Base-by-base conservation (phyloP, 2,113 vertebrate genomes). In the Xiphias gladius region DNA sequence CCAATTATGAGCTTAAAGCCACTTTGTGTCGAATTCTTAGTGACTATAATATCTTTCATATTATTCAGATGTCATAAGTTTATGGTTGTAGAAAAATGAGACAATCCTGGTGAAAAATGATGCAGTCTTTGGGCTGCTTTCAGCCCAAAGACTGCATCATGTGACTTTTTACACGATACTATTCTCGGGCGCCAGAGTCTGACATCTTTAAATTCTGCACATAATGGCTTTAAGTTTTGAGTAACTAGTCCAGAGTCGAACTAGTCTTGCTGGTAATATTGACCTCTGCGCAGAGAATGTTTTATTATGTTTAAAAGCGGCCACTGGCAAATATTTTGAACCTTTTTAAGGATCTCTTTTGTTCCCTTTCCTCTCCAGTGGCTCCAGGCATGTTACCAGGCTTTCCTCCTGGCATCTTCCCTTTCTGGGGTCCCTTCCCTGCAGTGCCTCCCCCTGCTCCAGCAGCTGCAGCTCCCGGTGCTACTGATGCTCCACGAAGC, bases 361-460 rank as follows among this genome's bases (percentile, higher is more conserved):
- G 1, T 32, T 11, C 50, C 55, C 7, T 71, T 77, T 83, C 70
- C 43, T 82, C 17, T 59, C 0, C 88, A 97, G 97, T 97, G 62
- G 96, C 95, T 35, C 97, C 96, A 28, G 98, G 97, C 74, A 92
- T 98, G 90, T 92, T 99, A 79, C 97, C 97, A 2, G 97, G 96
- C 2, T 99, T 99, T 48, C 97, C 97, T 1, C 97, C 97, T 0
- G 97, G 97, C 6, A 92, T 99, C 89, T 98, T 99, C 83, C 97
- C 97, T 0, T 96, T 99, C 55, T 99, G 97, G 98, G 98, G 95
- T 63, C 97, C 97, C 1, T 98, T 99, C 73, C 97, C 97, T 1
- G 96, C 96, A 0, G 96, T 95, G 0, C 95, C 94, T 0, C 94
- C 91, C 1, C 95, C 95, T 50, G 95, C 94, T 1, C 85, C 94